Conservation (phyloP, 2,113 vertebrate genomes). For the Casuarius casuarius region DNA sequence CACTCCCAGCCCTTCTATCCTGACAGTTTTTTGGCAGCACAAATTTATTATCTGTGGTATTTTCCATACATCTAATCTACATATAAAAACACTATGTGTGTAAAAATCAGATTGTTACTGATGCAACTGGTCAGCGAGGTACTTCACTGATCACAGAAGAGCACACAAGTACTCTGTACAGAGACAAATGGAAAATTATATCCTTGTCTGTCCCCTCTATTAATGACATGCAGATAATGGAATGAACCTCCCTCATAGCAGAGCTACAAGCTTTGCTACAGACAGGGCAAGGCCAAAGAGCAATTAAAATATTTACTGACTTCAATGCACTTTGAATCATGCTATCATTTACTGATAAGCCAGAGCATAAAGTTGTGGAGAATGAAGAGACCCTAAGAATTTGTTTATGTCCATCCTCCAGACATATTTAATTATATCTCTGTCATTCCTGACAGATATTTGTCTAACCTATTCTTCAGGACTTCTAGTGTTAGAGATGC, state of each 20-base stretch:
- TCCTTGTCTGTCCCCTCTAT: not conserved
- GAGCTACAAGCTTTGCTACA: not conserved
- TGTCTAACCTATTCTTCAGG: not conserved
- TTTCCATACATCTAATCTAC: not conserved
- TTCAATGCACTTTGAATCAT: not conserved
- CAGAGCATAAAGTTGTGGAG: not conserved
- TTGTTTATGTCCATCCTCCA: too few species aligned
- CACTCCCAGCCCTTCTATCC: not conserved
- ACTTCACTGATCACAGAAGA: not conserved
- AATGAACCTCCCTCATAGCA: not conserved
- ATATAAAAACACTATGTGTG: not conserved
- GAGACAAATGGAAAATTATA: not conserved
- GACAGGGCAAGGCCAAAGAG: not conserved
- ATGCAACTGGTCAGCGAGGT: not conserved
- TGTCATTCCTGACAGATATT: not conserved
- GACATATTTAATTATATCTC: not conserved
- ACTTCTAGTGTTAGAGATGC: not conserved
- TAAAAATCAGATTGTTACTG: not conserved
- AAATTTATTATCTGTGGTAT: not conserved
- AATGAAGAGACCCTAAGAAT: too few species aligned
- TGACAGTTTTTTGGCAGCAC: not conserved
- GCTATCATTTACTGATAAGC: not conserved
- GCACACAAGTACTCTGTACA: not conserved
- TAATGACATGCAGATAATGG: not conserved
- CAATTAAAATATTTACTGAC: not conserved